phyloP scores from a whole-genome alignment of 35 echinoderm and acorn worm species.

The Heliocidaris tuberculata region DNA sequence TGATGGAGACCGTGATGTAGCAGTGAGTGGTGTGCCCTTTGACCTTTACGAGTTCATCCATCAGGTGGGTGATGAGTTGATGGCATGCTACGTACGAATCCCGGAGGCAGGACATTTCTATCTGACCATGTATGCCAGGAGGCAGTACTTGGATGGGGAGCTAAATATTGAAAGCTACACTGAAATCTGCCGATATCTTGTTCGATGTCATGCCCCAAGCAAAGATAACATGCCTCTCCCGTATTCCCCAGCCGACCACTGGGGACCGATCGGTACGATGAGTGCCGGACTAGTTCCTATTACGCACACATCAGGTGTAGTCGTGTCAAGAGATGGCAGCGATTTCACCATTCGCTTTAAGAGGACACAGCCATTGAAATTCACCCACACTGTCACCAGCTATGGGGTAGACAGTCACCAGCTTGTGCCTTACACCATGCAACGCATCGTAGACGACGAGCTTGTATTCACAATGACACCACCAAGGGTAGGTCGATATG shows the following conservation, averaged over 20 bases:
- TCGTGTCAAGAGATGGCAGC: conserved; percentile 62
- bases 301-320: conserved; percentile 70
- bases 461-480: conserved; percentile 71
- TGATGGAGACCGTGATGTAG: conserved; percentile 54
- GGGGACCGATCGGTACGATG: conserved; percentile 86
- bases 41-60: conserved; percentile 89
- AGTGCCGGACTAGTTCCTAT: conserved; percentile 74
- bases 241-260: conserved; percentile 73
- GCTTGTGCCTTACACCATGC: conserved; percentile 59
- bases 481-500: conserved; percentile 69
- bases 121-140: conserved; percentile 74
- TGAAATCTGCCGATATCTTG: conserved; percentile 81
- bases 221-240: conserved; percentile 74
- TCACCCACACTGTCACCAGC: conserved; percentile 67
- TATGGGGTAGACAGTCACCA: conserved; percentile 37
- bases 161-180: conserved; percentile 92
- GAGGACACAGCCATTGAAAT: conserved; percentile 40
- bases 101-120: conserved; percentile 79
- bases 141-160: conserved; percentile 72
- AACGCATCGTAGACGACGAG: conserved; percentile 63
- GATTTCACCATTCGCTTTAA: conserved; percentile 69
- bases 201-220: conserved; percentile 66
- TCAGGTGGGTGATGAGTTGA: conserved; percentile 64
- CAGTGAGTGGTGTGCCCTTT: conserved; percentile 64
- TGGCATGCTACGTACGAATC: conserved; percentile 83